Base-by-base conservation (phyloP, 2,113 vertebrate genomes). In the Rhegmatorhina hoffmannsi region DNA sequence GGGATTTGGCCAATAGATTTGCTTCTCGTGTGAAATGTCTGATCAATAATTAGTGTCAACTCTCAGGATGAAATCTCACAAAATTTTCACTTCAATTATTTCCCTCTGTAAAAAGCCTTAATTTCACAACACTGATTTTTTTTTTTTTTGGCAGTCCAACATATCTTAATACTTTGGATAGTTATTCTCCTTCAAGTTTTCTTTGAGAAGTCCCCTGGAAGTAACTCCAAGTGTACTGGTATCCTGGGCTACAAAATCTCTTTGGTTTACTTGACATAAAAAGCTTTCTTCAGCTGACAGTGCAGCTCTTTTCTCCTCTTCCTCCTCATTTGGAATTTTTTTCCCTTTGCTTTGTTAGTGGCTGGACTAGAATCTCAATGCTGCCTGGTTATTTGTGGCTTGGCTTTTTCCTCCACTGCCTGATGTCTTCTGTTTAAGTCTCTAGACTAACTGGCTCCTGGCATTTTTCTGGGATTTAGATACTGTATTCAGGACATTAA, bases 391-490 rank as follows among this genome's bases (percentile, higher is more conserved):
- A 93, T 96, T 97, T 95, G 93, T 95, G 95, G 94, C 87, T 94
- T 96, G 94, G 95, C 87, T 92, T 90, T 86, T 26, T 31, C 82
- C 76, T 72, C 87, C 3, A 5, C 10, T 77, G 88, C 92, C 90
- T 93, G 92, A 92, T 84, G 85, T 5, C 86, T 95, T 79, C 92
- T 87, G 91, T 74, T 91, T 77, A 94, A 92, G 78, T 84, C 83
- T 86, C 90, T 87, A 96, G 95, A 96, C 93, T 94, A 83, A 94
- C 82, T 81, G 95, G 90, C 96, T 96, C 92, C 95, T 96, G 94
- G 94, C 76, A 92, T 72, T 95, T 96, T 84, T 66, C 64, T 78
- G 55, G 86, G 83, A 92, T 94, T 96, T 94, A 92, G 63, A 94
- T 44, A 86, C 87, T 56, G 79, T 80, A 59, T 95, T 86, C 25